phyloP scores from a whole-genome alignment of 2,888 invertebrate genomes.

The Pseudococcus longispinus region DNA sequence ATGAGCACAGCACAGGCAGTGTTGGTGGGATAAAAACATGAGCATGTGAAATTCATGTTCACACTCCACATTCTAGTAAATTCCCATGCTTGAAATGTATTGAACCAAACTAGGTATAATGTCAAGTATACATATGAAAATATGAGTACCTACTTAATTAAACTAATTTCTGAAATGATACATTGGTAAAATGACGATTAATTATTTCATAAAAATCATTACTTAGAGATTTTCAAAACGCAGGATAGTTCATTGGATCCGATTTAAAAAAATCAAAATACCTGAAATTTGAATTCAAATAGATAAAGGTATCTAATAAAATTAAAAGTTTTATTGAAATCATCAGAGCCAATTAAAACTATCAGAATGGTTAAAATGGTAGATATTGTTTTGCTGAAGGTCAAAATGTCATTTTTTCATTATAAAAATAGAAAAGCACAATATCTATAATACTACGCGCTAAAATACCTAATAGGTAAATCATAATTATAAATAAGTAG shows the following conservation, averaged over 20 bases:
- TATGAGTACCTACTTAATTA: too few relatives aligned
- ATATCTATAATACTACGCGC: neutral
- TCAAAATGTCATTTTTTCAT: neutral
- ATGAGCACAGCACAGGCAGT: neutral
- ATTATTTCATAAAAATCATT: too few relatives aligned
- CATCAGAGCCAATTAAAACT: neutral
- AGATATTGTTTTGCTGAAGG: neutral
- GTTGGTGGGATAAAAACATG: neutral
- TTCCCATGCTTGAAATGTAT: too few relatives aligned
- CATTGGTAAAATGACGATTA: too few relatives aligned
- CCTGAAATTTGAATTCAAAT: too few relatives aligned
- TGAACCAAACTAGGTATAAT: neutral
- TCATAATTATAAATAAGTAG: neutral
- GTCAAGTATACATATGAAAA: too few relatives aligned
- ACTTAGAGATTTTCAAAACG: too few relatives aligned
- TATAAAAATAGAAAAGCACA: neutral
- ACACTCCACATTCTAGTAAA: neutral
- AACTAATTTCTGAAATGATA: too few relatives aligned
- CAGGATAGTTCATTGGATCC: too few relatives aligned
- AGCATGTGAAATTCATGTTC: neutral
- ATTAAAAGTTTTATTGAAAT: neutral
- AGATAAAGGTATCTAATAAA: too few relatives aligned
- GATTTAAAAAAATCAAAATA: too few relatives aligned
- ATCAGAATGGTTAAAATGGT: neutral
- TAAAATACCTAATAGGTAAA: neutral